Evolutionary conservation across 2,113 vertebrate genomes (phyloP).

Genomic region (Apteryx owenii): DNA sequence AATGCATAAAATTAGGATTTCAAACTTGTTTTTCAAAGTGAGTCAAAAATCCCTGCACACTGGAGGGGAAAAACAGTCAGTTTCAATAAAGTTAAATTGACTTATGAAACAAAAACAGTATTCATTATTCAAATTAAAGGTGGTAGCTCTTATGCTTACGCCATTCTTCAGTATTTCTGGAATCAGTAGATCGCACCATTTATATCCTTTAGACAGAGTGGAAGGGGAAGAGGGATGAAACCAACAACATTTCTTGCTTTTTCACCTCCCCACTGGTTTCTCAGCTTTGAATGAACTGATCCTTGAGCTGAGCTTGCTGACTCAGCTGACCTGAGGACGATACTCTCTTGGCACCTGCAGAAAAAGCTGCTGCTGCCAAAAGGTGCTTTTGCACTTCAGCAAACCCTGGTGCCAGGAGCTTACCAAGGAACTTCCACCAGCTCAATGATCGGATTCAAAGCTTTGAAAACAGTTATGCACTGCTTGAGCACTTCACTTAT

Average conservation of each 20-base stretch:
- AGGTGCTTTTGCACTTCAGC: not conserved
- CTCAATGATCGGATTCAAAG: not conserved
- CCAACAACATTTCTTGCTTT: not conserved
- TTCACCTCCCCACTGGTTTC: fast-evolving
- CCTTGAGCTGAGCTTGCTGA: not conserved
- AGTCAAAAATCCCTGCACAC: not conserved
- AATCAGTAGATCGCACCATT: not conserved
- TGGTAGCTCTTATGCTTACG: not conserved
- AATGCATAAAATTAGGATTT: not conserved
- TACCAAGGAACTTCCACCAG: not conserved
- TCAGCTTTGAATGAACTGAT: not conserved
- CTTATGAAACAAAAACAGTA: not conserved
- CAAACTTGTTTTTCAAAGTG: not conserved
- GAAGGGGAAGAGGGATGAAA: not conserved
- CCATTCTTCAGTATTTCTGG: not conserved
- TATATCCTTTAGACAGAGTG: not conserved
- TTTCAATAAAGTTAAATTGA: not conserved
- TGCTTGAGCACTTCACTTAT: not conserved
- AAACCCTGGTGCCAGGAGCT: not conserved
- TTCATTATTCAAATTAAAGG: not conserved
- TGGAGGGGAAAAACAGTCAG: not conserved
- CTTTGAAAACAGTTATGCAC: not conserved
- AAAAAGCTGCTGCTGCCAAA: not conserved
- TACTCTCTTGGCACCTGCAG: not conserved
- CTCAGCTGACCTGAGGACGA: not conserved